Base-by-base conservation (phyloP, 2,888 invertebrate species). In the Erynnis tages region DNA sequence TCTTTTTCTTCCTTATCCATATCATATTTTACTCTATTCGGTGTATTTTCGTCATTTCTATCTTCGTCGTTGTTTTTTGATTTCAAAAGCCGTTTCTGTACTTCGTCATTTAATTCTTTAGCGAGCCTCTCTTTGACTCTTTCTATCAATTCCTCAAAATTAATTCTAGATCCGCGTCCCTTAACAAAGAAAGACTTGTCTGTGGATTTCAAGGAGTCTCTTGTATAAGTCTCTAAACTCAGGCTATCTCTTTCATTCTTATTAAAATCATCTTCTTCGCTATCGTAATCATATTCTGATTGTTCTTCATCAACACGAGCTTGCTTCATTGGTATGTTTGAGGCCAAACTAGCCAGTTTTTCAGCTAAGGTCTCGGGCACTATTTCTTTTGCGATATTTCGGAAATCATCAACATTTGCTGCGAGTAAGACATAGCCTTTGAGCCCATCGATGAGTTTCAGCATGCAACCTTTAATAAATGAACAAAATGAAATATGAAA, bases 381-480 rank as follows among this genome's bases (percentile, higher is more conserved):
- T 1, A 76, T 60, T 54, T 73, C 69, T 11, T 66, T 71, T 0
- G 75, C 76, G 44, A 82, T 53, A 0, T 44, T 56, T 32, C 60
- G 60, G 23, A 82, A 73, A 11, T 80, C 80, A 0, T 78, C 71
- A 1, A 71, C 23, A 11, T 80, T 73, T 0, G 69, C 74, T 2
- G 77, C 68, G 0, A 79, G 50, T 0, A 80, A 35, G 0, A 76
- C 70, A 19, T 68, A 59, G 4, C 54, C 53, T 10, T 58, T 37
- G 6, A 55, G 7, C 4, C 27, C 23, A 17, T 34, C 27, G 16
- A 56, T 2, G 4, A 40, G 8, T 7, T 45, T 30, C 1, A 47
- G 13, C 4, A 57, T 5, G 2, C 16, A 38, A 54, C 54, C 65
- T 65, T 23, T n/a, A 46, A 44, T 10, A 3, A 38, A 35, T 1